A percentile compares a stretch with the other conserved stretches of the same genome.
These are phyloP conservation scores for Drosophila virilis DNA, from an alignment of 1,140 invertebrate species.

Conservation along the genomic window DNA sequence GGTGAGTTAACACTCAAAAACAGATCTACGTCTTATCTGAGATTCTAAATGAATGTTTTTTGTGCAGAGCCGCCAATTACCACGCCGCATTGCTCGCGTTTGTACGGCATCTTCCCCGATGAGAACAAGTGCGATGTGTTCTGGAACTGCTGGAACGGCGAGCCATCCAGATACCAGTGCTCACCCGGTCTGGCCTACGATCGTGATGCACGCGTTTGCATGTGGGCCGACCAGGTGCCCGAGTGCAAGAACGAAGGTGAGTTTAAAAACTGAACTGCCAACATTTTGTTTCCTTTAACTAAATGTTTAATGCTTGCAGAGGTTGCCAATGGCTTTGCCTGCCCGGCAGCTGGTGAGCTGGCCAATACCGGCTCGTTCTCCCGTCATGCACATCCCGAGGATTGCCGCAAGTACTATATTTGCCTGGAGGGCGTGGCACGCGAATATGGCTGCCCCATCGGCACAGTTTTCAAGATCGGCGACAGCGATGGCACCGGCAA, in stretches of 20 bases:
- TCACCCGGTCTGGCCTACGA: conserved; percentile 97
- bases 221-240: conserved; percentile 97
- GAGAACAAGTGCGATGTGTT: conserved; percentile 95
- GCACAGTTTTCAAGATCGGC: conserved; percentile 97
- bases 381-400: conserved; percentile 96
- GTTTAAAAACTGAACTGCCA: background rate
- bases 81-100: conserved; percentile 92
- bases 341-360: conserved; percentile 92
- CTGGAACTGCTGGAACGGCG: conserved; percentile 98
- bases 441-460: conserved; percentile 97
- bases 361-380: conserved; percentile 95
- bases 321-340: conserved; percentile 94
- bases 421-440: conserved; percentile 94
- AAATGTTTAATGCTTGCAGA: conserved; percentile 86
- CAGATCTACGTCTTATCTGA: background rate
- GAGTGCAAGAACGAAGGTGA: conserved; percentile 94
- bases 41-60: background rate
- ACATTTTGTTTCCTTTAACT: background rate
- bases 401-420: conserved; percentile 98
- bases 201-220: conserved; percentile 95
- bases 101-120: conserved; percentile 97
- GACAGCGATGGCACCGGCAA: conserved; percentile 94
- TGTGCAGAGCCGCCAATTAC: conserved; percentile 91
- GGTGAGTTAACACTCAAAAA: conserved; percentile 85
- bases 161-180: conserved; percentile 96